A percentile compares a stretch with the other conserved stretches of the same genome.
Conservation (phyloP, 2,113 vertebrate species). For the Petrocephalus zakoni region DNA sequence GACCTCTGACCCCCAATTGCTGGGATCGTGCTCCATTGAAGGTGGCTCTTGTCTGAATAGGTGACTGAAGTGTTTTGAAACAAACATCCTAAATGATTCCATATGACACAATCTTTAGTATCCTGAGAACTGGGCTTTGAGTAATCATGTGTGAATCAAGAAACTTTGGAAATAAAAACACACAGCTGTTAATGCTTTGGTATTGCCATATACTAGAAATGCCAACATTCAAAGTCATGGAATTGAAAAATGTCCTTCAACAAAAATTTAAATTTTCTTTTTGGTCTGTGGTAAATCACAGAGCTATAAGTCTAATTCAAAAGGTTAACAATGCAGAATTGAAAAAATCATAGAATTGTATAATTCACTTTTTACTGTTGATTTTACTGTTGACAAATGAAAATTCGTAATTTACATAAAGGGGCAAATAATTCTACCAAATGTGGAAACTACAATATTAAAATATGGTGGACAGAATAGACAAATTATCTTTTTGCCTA, state of each 20-base stretch:
- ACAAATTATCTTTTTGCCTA: not conserved
- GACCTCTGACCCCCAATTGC: slow-evolving; percentile 48
- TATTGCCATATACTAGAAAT: not conserved
- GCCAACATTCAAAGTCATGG: not conserved
- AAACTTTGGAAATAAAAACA: not conserved
- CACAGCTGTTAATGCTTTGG: not conserved
- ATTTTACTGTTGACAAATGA: not conserved
- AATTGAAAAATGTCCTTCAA: not conserved
- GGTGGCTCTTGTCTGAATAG: slow-evolving; percentile 39
- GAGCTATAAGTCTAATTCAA: not conserved
- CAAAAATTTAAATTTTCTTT: not conserved
- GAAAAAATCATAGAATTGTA: not conserved
- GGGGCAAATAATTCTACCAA: too few species aligned
- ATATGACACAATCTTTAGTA: slow-evolving; percentile 42
- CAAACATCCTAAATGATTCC: slow-evolving; percentile 49
- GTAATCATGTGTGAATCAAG: slow-evolving; percentile 11
- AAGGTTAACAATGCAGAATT: not conserved
- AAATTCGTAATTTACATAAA: not conserved
- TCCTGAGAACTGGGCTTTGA: slow-evolving; percentile 18
- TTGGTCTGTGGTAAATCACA: not conserved
- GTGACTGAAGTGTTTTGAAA: slow-evolving; percentile 41
- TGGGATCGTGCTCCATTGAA: slow-evolving; percentile 41
- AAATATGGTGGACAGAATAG: not conserved
- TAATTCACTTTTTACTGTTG: not conserved
- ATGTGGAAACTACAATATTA: not conserved